These are phyloP conservation scores for Sigmodon hispidus DNA, from an alignment of 2,113 vertebrate species.

Conservation along the genomic window DNA sequence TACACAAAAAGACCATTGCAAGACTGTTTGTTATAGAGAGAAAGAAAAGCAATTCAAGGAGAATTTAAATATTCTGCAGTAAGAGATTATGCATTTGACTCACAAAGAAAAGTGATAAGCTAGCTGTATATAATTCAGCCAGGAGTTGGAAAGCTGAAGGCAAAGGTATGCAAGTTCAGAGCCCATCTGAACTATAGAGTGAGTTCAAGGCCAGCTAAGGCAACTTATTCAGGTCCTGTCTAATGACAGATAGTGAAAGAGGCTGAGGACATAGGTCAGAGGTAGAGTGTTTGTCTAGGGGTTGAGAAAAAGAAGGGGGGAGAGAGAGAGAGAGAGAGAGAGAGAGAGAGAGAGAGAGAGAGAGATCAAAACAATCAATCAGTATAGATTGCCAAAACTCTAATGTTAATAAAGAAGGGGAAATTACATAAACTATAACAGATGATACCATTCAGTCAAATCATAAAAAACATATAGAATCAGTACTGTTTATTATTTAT, in stretches of 20 bases:
- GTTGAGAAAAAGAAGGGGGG: background rate
- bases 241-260: background rate
- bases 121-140: background rate
- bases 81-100: constrained; percentile 1
- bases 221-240: background rate
- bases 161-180: background rate
- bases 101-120: background rate
- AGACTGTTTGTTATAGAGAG: background rate
- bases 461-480: constrained; percentile 3
- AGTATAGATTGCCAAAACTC: background rate
- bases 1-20: background rate
- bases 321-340: background rate
- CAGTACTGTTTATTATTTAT: background rate
- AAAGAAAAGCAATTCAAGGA: background rate
- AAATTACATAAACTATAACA: constrained; percentile 11
- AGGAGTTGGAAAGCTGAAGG: background rate
- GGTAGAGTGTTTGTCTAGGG: background rate
- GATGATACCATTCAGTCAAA: constrained; percentile 33
- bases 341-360: background rate
- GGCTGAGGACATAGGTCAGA: background rate
- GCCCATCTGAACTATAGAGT: background rate
- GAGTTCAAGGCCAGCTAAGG: background rate
- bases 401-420: background rate
- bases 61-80: constrained; percentile 2
- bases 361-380: background rate